Conservation (phyloP, 2,113 vertebrate species). For the Noctilio leporinus region DNA sequence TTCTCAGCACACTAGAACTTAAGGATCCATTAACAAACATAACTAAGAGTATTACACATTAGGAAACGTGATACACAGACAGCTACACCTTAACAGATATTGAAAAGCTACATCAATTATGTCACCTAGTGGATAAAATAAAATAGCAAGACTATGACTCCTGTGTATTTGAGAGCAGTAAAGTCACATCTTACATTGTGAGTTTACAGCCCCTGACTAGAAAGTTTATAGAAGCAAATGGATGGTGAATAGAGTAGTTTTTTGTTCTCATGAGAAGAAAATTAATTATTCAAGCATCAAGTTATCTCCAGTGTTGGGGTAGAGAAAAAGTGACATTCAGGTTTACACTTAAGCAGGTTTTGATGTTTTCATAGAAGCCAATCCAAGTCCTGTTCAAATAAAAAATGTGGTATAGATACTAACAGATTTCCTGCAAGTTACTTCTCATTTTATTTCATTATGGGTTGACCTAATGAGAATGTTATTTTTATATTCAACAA, state of each 20-base stretch:
- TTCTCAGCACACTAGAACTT: not conserved
- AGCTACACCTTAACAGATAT: not conserved
- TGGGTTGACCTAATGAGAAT: not conserved
- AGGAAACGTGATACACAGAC: not conserved
- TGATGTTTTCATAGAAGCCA: not conserved
- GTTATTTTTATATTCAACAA: constrained; percentile 6
- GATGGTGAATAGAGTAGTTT: not conserved
- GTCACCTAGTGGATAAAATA: constrained; percentile 37
- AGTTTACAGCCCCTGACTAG: not conserved
- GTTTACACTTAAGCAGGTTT: not conserved
- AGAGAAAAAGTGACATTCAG: not conserved
- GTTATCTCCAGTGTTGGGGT: not conserved
- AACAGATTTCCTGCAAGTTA: not conserved
- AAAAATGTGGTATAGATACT: not conserved
- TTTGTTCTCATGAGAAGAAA: not conserved
- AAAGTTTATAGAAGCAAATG: not conserved
- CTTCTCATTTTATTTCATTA: constrained; percentile 20
- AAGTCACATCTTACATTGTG: not conserved
- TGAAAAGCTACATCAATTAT: constrained; percentile 23
- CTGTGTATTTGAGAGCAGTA: not conserved
- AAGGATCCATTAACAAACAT: not conserved
- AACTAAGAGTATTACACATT: not conserved
- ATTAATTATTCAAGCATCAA: not conserved
- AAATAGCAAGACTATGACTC: not conserved
- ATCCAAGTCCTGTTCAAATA: not conserved